phyloP scores from a whole-genome alignment of 2,797 vertebrate species.

The Acridotheres tristis region DNA sequence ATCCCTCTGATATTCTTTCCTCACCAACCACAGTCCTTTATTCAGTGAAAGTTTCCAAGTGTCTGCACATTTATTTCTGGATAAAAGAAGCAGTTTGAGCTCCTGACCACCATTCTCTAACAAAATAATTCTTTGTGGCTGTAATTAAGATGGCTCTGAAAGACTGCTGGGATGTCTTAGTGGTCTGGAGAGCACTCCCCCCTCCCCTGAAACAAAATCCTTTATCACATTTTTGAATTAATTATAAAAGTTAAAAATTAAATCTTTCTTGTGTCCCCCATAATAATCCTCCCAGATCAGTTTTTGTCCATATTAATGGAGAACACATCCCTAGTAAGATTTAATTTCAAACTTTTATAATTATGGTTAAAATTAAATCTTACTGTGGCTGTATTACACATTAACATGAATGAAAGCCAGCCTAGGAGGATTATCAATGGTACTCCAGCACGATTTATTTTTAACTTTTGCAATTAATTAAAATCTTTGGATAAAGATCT shows the following conservation, averaged over 20 bases:
- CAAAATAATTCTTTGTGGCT: constrained; percentile 59
- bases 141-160: constrained; percentile 54
- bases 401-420: constrained; percentile 78
- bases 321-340: constrained; percentile 77
- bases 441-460: constrained; percentile 73
- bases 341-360: constrained; percentile 84
- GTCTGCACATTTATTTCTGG: constrained; percentile 24
- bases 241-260: constrained; percentile 83
- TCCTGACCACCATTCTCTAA: constrained; percentile 54
- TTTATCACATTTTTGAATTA: constrained; percentile 81
- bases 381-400: constrained; percentile 77
- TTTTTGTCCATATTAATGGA: constrained; percentile 81
- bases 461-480: constrained; percentile 81
- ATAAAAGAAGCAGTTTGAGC: constrained; percentile 33
- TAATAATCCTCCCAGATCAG: constrained; percentile 81
- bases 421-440: constrained; percentile 77
- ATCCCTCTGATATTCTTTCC: background rate
- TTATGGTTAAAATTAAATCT: constrained; percentile 85
- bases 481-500: constrained; percentile 74
- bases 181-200: constrained; percentile 55
- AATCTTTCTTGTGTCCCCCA: constrained; percentile 79
- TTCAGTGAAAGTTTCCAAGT: background rate
- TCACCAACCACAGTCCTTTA: background rate
- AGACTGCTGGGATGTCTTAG: constrained; percentile 53
- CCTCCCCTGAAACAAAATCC: constrained; percentile 75